phyloP scores from a whole-genome alignment of 2,797 vertebrate genomes.

The Ataeniobius toweri region DNA sequence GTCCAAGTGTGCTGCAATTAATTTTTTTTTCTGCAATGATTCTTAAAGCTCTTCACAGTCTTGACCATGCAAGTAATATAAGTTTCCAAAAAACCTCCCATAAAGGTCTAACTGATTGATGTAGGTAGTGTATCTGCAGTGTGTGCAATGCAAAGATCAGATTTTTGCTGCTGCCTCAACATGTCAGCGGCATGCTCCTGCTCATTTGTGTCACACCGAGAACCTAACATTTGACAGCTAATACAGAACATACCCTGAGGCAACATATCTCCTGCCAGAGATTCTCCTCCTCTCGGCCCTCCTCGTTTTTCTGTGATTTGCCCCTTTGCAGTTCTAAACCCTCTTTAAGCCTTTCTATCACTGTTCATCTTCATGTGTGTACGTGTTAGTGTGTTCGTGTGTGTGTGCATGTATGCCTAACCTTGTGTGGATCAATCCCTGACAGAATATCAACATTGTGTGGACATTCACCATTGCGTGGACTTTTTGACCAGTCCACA shows the following conservation, averaged over 20 bases:
- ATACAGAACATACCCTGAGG: conserved; percentile 44
- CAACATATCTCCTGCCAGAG: conserved; percentile 38
- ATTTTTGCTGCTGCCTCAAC: conserved; percentile 5
- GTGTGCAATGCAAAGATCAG: conserved; percentile 10
- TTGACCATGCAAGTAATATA: background rate
- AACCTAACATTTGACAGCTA: conserved; percentile 46
- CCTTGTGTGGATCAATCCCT: too few species aligned
- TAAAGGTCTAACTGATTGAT: conserved; percentile 8
- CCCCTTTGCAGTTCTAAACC: conserved; percentile 18
- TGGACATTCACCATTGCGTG: too few species aligned
- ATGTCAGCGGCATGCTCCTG: conserved; percentile 15
- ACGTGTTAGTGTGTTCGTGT: conserved; percentile 7
- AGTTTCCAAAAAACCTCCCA: background rate
- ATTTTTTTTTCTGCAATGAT: background rate
- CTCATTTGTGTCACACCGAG: conserved; percentile 34
- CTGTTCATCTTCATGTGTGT: conserved; percentile 14
- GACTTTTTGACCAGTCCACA: too few species aligned
- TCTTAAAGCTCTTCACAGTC: background rate
- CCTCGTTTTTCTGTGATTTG: conserved; percentile 26
- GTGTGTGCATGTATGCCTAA: too few species aligned
- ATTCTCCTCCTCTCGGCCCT: conserved; percentile 37
- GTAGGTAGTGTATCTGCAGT: conserved; percentile 8
- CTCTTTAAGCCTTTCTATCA: conserved; percentile 23
- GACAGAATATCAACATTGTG: too few species aligned
- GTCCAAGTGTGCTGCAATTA: background rate